phyloP scores from a whole-genome alignment of 2,113 vertebrate species.

The Gobius niger region DNA sequence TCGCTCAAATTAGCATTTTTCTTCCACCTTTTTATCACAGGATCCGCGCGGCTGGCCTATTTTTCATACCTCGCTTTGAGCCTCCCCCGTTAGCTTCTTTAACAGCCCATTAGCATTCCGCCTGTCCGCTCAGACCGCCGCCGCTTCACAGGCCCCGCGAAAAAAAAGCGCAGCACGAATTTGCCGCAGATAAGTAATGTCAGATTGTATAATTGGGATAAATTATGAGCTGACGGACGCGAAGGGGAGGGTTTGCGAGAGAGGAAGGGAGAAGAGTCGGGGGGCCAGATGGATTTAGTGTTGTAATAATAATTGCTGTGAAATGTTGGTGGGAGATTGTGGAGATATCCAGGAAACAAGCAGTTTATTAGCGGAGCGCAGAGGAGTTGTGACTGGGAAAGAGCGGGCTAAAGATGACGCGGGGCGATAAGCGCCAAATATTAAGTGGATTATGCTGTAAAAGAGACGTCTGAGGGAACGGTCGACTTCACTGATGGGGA shows the following conservation, averaged over 20 bases:
- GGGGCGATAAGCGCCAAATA: conserved; percentile 42
- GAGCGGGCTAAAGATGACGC: conserved; percentile 43
- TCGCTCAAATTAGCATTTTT: conserved; percentile 28
- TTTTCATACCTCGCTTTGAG: conserved; percentile 13
- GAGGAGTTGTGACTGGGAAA: conserved; percentile 35
- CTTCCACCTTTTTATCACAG: conserved; percentile 7
- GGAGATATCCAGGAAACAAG: not conserved
- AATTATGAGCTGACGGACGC: not conserved
- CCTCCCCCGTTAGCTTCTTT: conserved; percentile 16
- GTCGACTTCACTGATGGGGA: too few relatives aligned
- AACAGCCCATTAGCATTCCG: conserved; percentile 4
- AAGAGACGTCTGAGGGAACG: conserved; percentile 3
- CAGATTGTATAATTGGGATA: conserved; percentile 5
- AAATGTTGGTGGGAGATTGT: not conserved
- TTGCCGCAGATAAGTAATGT: not conserved
- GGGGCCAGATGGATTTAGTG: not conserved
- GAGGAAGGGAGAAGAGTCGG: not conserved
- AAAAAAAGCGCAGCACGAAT: not conserved
- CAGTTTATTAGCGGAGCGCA: conserved; percentile 19
- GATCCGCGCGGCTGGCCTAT: conserved; percentile 8
- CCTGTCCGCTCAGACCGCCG: conserved; percentile 8
- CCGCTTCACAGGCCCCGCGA: conserved; percentile 3
- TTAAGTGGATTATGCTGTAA: conserved; percentile 30
- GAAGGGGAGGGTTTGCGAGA: not conserved
- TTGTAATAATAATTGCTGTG: not conserved